Conservation (phyloP, 2,113 vertebrate species). For the Agelaius phoeniceus region DNA sequence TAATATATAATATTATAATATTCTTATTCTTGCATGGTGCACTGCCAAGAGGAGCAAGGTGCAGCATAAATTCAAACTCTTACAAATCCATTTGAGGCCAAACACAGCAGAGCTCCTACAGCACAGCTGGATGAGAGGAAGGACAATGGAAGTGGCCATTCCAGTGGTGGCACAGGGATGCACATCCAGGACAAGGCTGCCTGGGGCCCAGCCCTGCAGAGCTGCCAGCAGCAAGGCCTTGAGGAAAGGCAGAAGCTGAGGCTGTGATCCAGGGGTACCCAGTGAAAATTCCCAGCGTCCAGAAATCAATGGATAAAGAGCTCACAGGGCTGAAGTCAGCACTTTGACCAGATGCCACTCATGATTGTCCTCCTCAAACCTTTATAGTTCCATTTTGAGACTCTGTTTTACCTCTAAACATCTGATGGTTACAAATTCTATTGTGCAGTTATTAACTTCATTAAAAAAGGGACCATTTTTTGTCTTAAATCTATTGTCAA, state of each 20-base stretch:
- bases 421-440: neutral
- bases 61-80: neutral
- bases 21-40: neutral
- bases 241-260: neutral
- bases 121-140: rapidly evolving
- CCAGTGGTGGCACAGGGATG: neutral
- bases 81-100: neutral
- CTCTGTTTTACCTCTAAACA: neutral
- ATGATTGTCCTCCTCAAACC: neutral
- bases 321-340: neutral
- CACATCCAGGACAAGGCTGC: neutral
- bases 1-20: no score
- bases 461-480: neutral
- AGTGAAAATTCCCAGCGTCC: neutral
- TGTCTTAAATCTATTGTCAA: neutral
- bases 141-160: neutral
- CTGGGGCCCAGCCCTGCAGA: neutral
- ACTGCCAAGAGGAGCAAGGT: neutral
- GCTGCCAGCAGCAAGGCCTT: neutral
- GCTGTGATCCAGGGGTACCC: neutral
- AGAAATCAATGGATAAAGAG: neutral
- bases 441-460: neutral
- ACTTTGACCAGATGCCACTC: neutral
- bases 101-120: neutral
- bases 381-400: neutral